Evolutionary conservation across 1,140 invertebrate species (phyloP).

Genomic region (Heterodera schachtii): DNA sequence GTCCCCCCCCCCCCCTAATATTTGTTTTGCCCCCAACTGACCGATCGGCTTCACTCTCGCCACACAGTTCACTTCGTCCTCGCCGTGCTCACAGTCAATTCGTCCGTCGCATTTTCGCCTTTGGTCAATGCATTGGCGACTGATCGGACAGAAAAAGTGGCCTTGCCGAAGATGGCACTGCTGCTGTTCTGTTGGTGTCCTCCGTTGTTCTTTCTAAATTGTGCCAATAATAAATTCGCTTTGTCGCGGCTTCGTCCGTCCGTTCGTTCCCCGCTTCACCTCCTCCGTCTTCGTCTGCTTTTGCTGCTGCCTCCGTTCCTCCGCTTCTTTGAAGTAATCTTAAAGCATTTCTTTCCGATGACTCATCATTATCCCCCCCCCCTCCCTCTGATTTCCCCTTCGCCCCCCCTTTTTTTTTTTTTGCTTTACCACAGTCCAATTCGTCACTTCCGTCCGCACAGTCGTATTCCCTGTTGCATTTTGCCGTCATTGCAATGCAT

Average conservation of each 20-base stretch:
- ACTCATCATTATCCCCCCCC: not conserved
- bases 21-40: slow-evolving; percentile 1
- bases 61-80: slow-evolving; percentile 75
- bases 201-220: slow-evolving; percentile 26
- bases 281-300: not conserved
- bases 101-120: slow-evolving; percentile 73
- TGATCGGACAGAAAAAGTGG: slow-evolving; percentile 11
- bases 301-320: slow-evolving; percentile 14
- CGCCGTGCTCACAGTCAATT: slow-evolving; percentile 74
- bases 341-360: not conserved
- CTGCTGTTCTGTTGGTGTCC: slow-evolving; percentile 24
- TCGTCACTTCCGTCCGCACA: slow-evolving; percentile 65
- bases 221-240: not conserved
- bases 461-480: slow-evolving; percentile 71
- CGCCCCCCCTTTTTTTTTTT: too few species aligned
- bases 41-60: not conserved
- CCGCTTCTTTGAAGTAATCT: slow-evolving; percentile 41
- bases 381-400: too few species aligned
- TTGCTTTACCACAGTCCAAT: slow-evolving; percentile 31
- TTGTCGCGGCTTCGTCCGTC: too few species aligned
- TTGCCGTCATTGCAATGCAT: slow-evolving; percentile 65
- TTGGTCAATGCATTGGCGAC: slow-evolving; percentile 70
- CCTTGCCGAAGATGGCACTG: slow-evolving; percentile 28
- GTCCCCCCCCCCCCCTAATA: not conserved
- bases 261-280: not conserved